phyloP scores from a whole-genome alignment of 2,888 invertebrate species.

The Epinotia brunnichana region DNA sequence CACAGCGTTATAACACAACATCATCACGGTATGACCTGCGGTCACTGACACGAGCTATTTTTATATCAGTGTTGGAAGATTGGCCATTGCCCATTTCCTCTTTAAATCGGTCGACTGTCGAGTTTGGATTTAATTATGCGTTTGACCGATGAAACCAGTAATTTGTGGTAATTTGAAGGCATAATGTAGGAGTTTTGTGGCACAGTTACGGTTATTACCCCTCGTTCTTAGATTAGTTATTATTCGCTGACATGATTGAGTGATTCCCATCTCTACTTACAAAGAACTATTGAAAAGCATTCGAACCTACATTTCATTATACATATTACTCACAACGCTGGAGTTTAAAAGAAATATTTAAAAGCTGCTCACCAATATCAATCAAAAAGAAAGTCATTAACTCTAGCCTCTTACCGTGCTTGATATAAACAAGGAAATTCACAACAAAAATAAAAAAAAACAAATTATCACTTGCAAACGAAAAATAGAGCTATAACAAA shows the following conservation, averaged over 20 bases:
- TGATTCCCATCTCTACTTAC: slow-evolving; percentile 27
- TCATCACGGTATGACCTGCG: slow-evolving; percentile 36
- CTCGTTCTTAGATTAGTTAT: slow-evolving; percentile 26
- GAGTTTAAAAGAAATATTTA: too few relatives aligned
- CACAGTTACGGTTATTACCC: slow-evolving; percentile 38
- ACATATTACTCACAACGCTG: too few relatives aligned
- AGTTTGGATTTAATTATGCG: slow-evolving; percentile 52
- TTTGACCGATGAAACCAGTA: slow-evolving; percentile 50
- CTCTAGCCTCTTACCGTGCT: too few relatives aligned
- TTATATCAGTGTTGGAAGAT: slow-evolving; percentile 48
- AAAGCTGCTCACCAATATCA: too few relatives aligned
- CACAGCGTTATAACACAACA: neutral
- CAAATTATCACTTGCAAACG: too few relatives aligned
- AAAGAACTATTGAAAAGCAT: slow-evolving; percentile 12
- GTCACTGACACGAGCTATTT: slow-evolving; percentile 28
- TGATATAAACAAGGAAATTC: too few relatives aligned
- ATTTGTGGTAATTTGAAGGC: slow-evolving; percentile 51
- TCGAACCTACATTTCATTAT: slow-evolving; percentile 1
- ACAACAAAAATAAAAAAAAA: too few relatives aligned
- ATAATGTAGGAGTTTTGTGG: slow-evolving; percentile 45
- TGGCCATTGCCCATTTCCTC: slow-evolving; percentile 53
- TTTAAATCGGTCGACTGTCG: slow-evolving; percentile 52
- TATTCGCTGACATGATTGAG: slow-evolving; percentile 34
- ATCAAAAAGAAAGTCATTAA: too few relatives aligned
- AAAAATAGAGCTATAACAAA: too few relatives aligned